Conservation (phyloP, 2,113 vertebrate species). For the Pseudorectes ferrugineus region DNA sequence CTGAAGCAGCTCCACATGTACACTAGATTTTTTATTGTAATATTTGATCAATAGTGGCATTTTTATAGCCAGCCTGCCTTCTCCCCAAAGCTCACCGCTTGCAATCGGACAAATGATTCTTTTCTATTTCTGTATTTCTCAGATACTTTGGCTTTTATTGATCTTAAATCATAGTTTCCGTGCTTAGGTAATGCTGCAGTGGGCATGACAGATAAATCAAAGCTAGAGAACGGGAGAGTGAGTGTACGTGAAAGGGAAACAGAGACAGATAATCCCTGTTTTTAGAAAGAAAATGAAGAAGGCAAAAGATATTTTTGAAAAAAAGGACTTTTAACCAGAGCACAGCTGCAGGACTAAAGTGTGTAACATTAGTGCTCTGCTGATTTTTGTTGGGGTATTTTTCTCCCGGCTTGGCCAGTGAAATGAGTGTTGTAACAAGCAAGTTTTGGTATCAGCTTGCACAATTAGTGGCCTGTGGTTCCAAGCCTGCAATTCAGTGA, state of each 20-base stretch:
- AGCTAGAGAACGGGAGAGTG: not conserved
- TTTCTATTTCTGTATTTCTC: slow-evolving; percentile 11
- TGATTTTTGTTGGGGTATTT: slow-evolving; percentile 52
- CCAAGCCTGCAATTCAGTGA: slow-evolving; percentile 68
- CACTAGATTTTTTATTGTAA: not conserved
- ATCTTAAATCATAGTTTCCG: slow-evolving; percentile 50
- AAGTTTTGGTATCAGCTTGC: slow-evolving; percentile 66
- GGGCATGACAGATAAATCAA: slow-evolving; percentile 33
- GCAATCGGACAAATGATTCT: not conserved
- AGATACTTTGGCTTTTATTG: slow-evolving; percentile 21
- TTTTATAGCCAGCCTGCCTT: not conserved
- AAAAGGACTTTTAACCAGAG: slow-evolving; percentile 16
- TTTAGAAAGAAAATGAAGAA: slow-evolving; percentile 23
- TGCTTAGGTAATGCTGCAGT: slow-evolving; percentile 33
- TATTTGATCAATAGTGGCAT: not conserved
- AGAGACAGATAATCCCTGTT: slow-evolving; percentile 53
- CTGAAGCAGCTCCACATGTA: not conserved
- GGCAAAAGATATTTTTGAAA: slow-evolving; percentile 15
- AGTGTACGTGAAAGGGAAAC: not conserved
- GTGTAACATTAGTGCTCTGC: slow-evolving; percentile 30
- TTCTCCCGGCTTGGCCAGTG: not conserved
- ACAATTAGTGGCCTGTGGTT: slow-evolving; percentile 68
- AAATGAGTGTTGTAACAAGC: slow-evolving; percentile 61
- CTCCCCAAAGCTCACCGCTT: not conserved
- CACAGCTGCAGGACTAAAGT: slow-evolving; percentile 25